Base-by-base conservation (phyloP, 2,113 vertebrate genomes). In the Felis chaus region DNA sequence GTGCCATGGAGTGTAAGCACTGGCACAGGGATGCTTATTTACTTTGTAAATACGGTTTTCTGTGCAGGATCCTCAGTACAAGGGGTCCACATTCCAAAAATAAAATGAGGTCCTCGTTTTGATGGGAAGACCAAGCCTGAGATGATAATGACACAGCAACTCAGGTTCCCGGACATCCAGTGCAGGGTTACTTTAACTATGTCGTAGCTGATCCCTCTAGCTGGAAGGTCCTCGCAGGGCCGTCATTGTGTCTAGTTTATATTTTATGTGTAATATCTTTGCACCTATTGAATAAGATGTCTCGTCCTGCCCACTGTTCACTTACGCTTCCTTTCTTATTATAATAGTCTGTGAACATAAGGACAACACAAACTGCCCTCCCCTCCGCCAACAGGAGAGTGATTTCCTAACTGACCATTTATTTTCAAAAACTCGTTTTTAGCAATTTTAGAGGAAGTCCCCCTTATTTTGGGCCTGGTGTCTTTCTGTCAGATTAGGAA, bases 401-500 rank as follows among this genome's bases (percentile, higher is more conserved):
- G 41, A 55, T 79, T 93, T 66, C 41, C 68, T 66, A 96, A 82
- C 16, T 68, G 50, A 71, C 48, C 33, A 57, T 45, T 89, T 48
- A 61, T 94, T 85, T 97, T 57, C 68, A 93, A 53, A 74, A 23
- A 68, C 2, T n/a, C 55, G 36, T 65, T 71, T 79, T 76, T 21
- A 83, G 86, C 45, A 85, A 9, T 69, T 48, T 61, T 61, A 39
- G 90, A 92, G 92, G 65, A 50, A 1, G 48, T 85, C 74, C 10
- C 82, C 53, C 79, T 71, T n/a, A 69, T n/a, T 53, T 94, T 23
- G 39, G n/a, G 11, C 41, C 45, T 25, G 33, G 23, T 33, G 36
- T 27, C 36, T 88, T 94, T 79, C 55, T 31, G n/a, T 84, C 23
- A 95, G 66, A 78, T 89, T 83, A 94, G 86, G 41, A 83, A 97